Evolutionary conservation across 2,888 invertebrate genomes (phyloP), one percentile per base, ranked within the genome.

Genomic region (Cosmia pyralina): DNA sequence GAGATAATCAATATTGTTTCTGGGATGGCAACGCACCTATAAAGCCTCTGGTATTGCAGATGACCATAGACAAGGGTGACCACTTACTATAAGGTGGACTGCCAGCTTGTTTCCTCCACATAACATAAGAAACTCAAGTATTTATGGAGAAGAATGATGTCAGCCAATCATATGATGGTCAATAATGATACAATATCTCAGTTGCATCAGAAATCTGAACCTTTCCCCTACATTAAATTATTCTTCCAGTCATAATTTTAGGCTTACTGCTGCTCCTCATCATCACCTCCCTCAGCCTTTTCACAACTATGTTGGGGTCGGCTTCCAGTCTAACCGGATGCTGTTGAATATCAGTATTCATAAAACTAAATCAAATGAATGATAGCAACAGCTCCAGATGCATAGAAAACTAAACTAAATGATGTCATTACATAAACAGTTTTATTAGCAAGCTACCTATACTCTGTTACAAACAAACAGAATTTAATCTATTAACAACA

Each of bases 401-500:
- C 19, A 34, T 65, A 53, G 22, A 28, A 22, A 13, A 57, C 7
- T n/a, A 41, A 65, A 38, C 8, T 28, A 41, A 50, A 6, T 50
- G 28, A 28, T 52, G 46, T 0, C 11, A 19, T 53, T 5, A 52
- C 10, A 41, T 28, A 44, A 46, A 55, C 15, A 59, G 19, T 22
- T 48, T 19, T 38, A 46, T 11, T 5, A 75, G 15, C 48, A 13
- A 55, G 19, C 64, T 57, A 77, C 34, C 10, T 80, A 1, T 1
- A 50, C 57, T 65, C n/a, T 71, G 52, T 64, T 55, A 52, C 78
- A 52, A 66, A 52, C 78, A 52, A 66, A 71, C 50, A 57, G 11
- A 58, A 50, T 59, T 46, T 77, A 77, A 79, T 79, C 79, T 82
- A 57, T 67, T 57, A 11, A 19, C 41, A 57, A 77, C 72, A 55